Evolutionary conservation across 53 echinoderm and acorn worm genomes (phyloP).

Genomic region (Echinarachnius parma): DNA sequence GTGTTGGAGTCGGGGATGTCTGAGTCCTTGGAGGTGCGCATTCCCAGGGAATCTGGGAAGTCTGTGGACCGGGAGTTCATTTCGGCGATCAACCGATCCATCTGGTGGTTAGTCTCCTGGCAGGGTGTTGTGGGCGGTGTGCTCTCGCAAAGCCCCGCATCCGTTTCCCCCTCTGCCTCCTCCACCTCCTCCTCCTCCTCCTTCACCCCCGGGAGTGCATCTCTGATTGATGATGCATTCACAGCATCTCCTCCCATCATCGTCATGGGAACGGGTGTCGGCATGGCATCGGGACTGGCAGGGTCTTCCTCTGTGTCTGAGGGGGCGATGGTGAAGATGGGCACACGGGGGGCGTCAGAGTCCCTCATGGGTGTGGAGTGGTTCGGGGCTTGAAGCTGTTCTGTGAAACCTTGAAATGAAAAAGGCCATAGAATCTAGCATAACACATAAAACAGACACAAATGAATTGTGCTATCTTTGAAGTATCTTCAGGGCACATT

Average conservation of each 20-base stretch:
- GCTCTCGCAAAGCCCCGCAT: conserved; percentile 10
- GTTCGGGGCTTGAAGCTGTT: conserved; percentile 8
- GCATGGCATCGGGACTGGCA: conserved; percentile 13
- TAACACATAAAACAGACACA: too few relatives aligned
- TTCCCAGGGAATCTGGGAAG: not conserved
- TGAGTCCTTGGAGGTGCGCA: not conserved
- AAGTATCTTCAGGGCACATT: too few relatives aligned
- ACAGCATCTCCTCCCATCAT: too few relatives aligned
- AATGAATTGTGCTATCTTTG: too few relatives aligned
- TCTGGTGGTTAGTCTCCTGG: conserved; percentile 20
- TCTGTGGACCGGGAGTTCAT: too few relatives aligned
- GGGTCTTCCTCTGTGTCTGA: conserved; percentile 24
- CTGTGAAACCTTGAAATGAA: conserved; percentile 24
- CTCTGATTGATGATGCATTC: too few relatives aligned
- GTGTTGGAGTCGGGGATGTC: conserved; percentile 17
- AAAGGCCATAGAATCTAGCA: too few relatives aligned
- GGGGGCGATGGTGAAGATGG: conserved; percentile 28
- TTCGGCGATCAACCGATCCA: conserved; percentile 19
- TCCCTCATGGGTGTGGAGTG: conserved; percentile 35
- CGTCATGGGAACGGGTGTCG: not conserved
- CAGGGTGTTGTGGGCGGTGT: conserved; percentile 13
- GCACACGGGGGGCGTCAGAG: conserved; percentile 11
- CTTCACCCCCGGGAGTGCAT: conserved; percentile 13
- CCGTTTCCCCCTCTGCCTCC: conserved; percentile 1
- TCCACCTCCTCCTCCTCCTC: conserved; percentile 33